A percentile compares a stretch with the other conserved stretches of the same genome.
These are phyloP conservation scores for Drosophila arawakana DNA, from an alignment of 1,140 invertebrate genomes.

Conservation along the genomic window DNA sequence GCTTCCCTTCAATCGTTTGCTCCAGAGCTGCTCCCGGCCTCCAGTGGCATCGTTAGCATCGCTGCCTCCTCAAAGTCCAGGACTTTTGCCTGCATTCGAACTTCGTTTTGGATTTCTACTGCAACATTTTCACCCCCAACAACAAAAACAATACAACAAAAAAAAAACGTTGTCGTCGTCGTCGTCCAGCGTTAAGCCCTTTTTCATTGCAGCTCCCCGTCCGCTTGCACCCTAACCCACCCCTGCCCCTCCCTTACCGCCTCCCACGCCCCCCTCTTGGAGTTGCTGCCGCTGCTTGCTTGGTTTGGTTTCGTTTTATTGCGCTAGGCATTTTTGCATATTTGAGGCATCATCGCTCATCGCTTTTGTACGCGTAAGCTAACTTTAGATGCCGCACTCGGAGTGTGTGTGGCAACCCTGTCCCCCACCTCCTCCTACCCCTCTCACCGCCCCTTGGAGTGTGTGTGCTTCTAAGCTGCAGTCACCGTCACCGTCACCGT, in stretches of 20 bases:
- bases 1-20: slow-evolving; percentile 22
- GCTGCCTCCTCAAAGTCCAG: slow-evolving; percentile 42
- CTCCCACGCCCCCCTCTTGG: neutral
- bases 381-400: slow-evolving; percentile 66
- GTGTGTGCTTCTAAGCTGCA: slow-evolving; percentile 70
- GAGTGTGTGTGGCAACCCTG: slow-evolving; percentile 40
- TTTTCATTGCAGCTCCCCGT: slow-evolving; percentile 68
- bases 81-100: slow-evolving; percentile 71
- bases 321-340: slow-evolving; percentile 82
- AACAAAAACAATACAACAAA: slow-evolving; percentile 1
- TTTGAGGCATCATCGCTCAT: slow-evolving; percentile 83
- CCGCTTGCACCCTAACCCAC: neutral
- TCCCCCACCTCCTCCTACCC: slow-evolving; percentile 15
- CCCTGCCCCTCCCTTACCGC: neutral
- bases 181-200: slow-evolving; percentile 63
- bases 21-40: slow-evolving; percentile 43
- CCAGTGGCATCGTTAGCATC: slow-evolving; percentile 74
- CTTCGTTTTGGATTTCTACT: slow-evolving; percentile 57
- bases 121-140: slow-evolving; percentile 1
- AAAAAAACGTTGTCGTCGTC: neutral
- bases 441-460: slow-evolving; percentile 14
- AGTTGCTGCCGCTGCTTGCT: neutral
- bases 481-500: slow-evolving; percentile 27
- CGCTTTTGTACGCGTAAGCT: slow-evolving; percentile 81
- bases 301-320: slow-evolving; percentile 67